These are phyloP conservation scores for Caradrina clavipalpis DNA, from an alignment of 2,888 invertebrate genomes.

Conservation along the genomic window DNA sequence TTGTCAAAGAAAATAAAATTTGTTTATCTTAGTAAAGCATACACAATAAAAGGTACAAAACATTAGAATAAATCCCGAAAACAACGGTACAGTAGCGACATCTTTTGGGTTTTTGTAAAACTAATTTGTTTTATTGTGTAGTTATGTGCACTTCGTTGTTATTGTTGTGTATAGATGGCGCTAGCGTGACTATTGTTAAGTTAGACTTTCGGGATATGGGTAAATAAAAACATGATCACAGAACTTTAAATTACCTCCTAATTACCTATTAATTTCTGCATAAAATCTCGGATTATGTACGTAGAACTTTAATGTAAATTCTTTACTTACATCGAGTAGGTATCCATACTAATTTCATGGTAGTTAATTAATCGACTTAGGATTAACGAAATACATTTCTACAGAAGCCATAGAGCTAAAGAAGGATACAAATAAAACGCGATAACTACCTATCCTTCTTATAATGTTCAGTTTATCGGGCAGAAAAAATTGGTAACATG, in stretches of 20 bases:
- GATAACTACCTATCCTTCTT: neutral
- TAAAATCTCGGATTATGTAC: neutral
- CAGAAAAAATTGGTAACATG: slow-evolving; percentile 35
- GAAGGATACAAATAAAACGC: neutral
- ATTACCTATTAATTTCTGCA: neutral
- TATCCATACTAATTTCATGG: neutral
- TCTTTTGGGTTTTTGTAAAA: slow-evolving; percentile 13
- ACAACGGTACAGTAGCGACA: slow-evolving; percentile 18
- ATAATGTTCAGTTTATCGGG: slow-evolving; percentile 18
- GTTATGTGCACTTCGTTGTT: neutral
- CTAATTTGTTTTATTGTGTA: neutral
- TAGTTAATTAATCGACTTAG: neutral
- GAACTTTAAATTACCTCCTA: neutral
- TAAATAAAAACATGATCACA: neutral
- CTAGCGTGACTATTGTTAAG: neutral
- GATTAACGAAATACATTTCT: neutral
- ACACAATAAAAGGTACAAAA: neutral
- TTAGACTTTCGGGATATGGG: neutral
- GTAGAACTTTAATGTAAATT: too few relatives aligned
- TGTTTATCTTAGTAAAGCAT: neutral
- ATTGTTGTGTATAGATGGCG: slow-evolving; percentile 33
- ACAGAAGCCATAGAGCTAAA: neutral
- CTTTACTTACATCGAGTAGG: accelerated
- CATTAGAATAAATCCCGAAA: neutral
- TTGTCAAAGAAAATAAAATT: neutral